Percentiles rank a stretch among this genome's conserved stretches.
These are phyloP conservation scores for Nothoprocta perdicaria DNA, from an alignment of 2,113 vertebrate genomes.

Conservation along the genomic window DNA sequence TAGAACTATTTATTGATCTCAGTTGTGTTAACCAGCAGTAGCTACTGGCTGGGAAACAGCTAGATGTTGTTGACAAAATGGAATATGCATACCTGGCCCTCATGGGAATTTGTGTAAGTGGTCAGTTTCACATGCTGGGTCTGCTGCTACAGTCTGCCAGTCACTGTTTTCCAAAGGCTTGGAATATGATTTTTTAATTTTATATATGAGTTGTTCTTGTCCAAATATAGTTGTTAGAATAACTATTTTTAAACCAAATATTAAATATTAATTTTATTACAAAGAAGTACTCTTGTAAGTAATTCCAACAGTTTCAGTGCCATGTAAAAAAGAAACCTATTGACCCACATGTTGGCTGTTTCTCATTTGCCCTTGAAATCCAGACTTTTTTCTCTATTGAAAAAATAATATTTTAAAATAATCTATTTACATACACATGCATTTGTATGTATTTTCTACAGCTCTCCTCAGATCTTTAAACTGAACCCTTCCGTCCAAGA, in stretches of 20 bases:
- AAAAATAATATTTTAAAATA: background rate
- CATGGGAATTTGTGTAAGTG: too few relatives aligned
- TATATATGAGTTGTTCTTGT: background rate
- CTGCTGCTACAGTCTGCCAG: too few relatives aligned
- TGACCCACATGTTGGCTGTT: background rate
- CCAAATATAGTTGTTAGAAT: background rate
- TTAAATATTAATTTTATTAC: background rate
- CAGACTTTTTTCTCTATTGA: background rate
- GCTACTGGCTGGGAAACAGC: too few relatives aligned
- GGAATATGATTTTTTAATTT: background rate
- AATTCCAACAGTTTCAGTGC: background rate
- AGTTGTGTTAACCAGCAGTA: too few relatives aligned
- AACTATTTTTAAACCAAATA: background rate
- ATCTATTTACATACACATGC: background rate
- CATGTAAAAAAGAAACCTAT: background rate
- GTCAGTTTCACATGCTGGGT: too few relatives aligned
- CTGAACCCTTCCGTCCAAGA: background rate
- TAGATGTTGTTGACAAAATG: too few relatives aligned
- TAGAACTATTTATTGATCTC: too few relatives aligned
- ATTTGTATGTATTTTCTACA: background rate
- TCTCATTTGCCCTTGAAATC: background rate
- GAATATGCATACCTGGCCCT: too few relatives aligned
- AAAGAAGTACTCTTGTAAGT: background rate
- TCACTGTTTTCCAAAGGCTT: background rate
- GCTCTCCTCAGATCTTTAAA: background rate